Evolutionary conservation across 2,888 invertebrate genomes (phyloP).

Genomic region (Sphaerophoria taeniata): DNA sequence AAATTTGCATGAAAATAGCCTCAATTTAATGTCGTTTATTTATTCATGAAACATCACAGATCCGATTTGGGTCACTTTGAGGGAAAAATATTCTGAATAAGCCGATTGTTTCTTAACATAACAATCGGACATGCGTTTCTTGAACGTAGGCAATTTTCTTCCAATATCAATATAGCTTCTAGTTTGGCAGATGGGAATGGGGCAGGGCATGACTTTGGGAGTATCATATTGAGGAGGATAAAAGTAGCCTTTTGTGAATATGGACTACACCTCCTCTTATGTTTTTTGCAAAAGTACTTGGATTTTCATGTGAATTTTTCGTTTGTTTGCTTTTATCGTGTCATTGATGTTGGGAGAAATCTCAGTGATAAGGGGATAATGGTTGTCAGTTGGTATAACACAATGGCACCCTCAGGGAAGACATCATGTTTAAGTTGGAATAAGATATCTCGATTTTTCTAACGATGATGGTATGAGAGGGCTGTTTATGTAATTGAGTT

Average conservation of each 20-base stretch:
- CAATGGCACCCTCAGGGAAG: conserved; percentile 32
- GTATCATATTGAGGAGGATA: background rate
- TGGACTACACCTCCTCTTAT: conserved; percentile 41
- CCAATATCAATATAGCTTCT: conserved; percentile 13
- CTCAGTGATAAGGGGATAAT: conserved; percentile 71
- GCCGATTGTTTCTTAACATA: conserved; percentile 48
- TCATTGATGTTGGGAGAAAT: conserved; percentile 46
- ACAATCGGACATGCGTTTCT: conserved; percentile 59
- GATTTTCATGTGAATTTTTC: conserved; percentile 10
- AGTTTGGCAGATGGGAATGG: background rate
- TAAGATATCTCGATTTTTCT: conserved; percentile 6
- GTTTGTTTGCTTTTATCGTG: background rate
- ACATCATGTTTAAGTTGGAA: conserved; percentile 4
- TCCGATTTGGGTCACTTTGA: conserved; percentile 60
- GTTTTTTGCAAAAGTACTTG: conserved; percentile 22
- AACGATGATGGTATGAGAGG: conserved; percentile 1
- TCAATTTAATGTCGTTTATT: conserved; percentile 62
- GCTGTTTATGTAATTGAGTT: conserved; percentile 20
- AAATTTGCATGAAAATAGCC: conserved; percentile 65
- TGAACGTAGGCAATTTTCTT: conserved; percentile 58
- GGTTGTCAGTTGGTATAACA: conserved; percentile 57
- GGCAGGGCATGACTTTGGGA: background rate
- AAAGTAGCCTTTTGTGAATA: conserved; percentile 48
- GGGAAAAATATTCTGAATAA: conserved; percentile 45
- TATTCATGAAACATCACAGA: conserved; percentile 64